Evolutionary conservation across 2,888 invertebrate species (phyloP), one percentile per base, ranked within the genome.

Genomic region (Thyatira batis): DNA sequence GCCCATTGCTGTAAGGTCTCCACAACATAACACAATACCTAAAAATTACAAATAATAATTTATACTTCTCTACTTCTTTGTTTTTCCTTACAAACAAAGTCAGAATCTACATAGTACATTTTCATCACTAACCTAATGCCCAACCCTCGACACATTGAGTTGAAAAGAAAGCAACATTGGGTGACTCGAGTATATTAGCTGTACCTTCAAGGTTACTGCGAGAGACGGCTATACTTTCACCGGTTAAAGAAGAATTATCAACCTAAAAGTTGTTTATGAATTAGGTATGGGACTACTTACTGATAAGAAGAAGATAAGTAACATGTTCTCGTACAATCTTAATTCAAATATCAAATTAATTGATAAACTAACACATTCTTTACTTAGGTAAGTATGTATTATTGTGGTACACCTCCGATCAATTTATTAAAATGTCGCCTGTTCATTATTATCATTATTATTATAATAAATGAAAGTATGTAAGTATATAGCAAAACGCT

Each of bases 81-180:
- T 23, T 5, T 3, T 27, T 27, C 27, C 27, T 27, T 9, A 27
- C 27, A 27, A 6, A 27, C 27, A 5, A n/a, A n/a, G n/a, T n/a
- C n/a, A n/a, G n/a, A n/a, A n/a, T n/a, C n/a, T n/a, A n/a, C n/a
- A n/a, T 43, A 5, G 13, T 43, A 45, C 4, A 25, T 45, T 8
- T 13, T 39, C 10, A 23, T 13, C 10, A 54, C 57, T 56, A 95
- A 86, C 98, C 98, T 85, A 95, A 94, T 51, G 97, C 97, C 78
- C 93, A 94, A 78, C 98, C 98, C 92, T 98, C 98, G 45, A 98
- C 97, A 73, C 98, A 98, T 79, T 97, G 96, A 45, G 98, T 98
- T 46, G 98, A 98, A 93, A 98, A 98, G 92, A 98, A 98, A 53
- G 97, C 98, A 72, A 98, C 93, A 85, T 98, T 98, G 76, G 95